A percentile compares a stretch with the other conserved stretches of the same genome.
Evolutionary conservation across 2,113 vertebrate genomes (phyloP).

Genomic region (Gymnocephalus cernua): DNA sequence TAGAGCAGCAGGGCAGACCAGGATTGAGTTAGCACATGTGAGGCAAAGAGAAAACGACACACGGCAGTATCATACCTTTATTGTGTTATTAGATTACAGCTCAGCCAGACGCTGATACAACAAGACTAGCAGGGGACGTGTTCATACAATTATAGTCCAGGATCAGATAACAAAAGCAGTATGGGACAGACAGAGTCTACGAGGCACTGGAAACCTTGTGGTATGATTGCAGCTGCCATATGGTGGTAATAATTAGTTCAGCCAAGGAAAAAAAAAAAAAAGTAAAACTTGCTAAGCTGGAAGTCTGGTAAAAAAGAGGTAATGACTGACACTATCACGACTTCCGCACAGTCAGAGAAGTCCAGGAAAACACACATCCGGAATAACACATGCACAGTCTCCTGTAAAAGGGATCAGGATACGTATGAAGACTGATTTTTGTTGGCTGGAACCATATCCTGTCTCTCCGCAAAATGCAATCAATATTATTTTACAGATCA

Average conservation of each 20-base stretch:
- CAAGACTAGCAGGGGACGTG: constrained; percentile 27
- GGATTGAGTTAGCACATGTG: constrained; percentile 21
- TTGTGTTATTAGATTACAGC: constrained; percentile 60
- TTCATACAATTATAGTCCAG: constrained; percentile 30
- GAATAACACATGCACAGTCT: neutral
- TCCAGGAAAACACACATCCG: constrained; percentile 42
- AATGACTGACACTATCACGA: constrained; percentile 3
- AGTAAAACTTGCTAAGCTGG: constrained; percentile 17
- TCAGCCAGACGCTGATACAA: constrained; percentile 36
- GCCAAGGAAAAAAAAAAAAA: neutral
- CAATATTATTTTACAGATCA: constrained; percentile 48
- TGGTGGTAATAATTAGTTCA: constrained; percentile 30
- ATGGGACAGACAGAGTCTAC: constrained; percentile 21
- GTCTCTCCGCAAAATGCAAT: constrained; percentile 26
- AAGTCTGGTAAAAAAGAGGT: constrained; percentile 8
- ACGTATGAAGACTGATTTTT: constrained; percentile 3
- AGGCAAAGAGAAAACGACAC: constrained; percentile 34
- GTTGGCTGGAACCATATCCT: constrained; percentile 42
- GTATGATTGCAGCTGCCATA: constrained; percentile 17
- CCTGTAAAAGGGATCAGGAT: constrained; percentile 14
- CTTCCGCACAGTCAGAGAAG: constrained; percentile 5
- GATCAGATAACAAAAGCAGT: constrained; percentile 39
- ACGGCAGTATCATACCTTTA: constrained; percentile 52
- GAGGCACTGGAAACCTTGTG: neutral
- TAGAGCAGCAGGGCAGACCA: constrained; percentile 7